phyloP scores from a whole-genome alignment of 1,140 invertebrate species.

The Sitobion miscanthi region DNA sequence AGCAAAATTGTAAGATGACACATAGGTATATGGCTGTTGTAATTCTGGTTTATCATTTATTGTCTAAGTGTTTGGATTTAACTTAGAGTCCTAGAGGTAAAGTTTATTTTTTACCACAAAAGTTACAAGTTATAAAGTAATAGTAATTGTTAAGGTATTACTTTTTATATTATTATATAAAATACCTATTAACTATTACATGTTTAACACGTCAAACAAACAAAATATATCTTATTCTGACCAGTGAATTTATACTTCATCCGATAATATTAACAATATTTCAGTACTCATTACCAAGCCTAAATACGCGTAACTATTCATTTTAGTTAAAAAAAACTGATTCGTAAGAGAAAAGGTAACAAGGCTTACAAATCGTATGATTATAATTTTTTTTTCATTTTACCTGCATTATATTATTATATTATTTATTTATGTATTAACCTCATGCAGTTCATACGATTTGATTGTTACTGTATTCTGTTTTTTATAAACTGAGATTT shows the following conservation, averaged over 20 bases:
- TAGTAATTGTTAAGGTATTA: background rate
- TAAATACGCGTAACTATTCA: background rate
- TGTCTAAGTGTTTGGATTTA: background rate
- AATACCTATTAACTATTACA: too few relatives aligned
- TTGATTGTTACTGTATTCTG: background rate
- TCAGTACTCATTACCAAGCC: background rate
- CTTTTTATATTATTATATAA: too few relatives aligned
- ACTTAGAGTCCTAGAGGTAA: background rate
- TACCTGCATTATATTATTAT: background rate
- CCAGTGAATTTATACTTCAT: background rate
- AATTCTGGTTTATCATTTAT: background rate
- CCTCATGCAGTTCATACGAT: background rate
- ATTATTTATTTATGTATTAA: background rate
- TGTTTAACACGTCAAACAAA: background rate
- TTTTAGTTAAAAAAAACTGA: background rate
- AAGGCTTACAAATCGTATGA: background rate
- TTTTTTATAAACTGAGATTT: background rate
- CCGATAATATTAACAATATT: background rate
- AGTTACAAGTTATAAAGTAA: background rate
- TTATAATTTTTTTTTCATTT: background rate
- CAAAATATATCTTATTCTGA: background rate
- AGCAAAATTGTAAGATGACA: background rate
- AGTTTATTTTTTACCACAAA: background rate
- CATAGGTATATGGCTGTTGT: background rate
- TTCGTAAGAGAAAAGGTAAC: background rate